Evolutionary conservation across 2,888 invertebrate genomes (phyloP).

Genomic region (Tachina grossa): DNA sequence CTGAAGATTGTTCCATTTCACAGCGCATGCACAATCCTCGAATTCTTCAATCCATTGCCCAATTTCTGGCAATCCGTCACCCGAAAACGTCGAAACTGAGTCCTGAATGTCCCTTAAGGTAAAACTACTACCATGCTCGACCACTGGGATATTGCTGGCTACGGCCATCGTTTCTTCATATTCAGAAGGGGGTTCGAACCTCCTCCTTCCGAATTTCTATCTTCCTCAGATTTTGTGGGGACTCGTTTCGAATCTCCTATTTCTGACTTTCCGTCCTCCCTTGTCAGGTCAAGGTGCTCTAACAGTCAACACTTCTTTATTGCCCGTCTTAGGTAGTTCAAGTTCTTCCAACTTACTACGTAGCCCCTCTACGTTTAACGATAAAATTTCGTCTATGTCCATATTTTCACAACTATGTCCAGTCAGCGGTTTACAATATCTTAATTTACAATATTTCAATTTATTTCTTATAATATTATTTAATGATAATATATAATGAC

Average conservation of each 20-base stretch:
- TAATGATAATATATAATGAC: too few relatives aligned
- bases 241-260: too few relatives aligned
- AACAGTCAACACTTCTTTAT: not conserved
- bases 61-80: slow-evolving; percentile 10
- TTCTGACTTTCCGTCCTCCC: too few relatives aligned
- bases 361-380: too few relatives aligned
- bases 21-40: not conserved
- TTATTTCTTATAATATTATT: too few relatives aligned
- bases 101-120: not conserved
- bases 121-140: not conserved
- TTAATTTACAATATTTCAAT: too few relatives aligned
- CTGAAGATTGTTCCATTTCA: slow-evolving; percentile 44
- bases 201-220: not conserved
- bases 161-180: not conserved
- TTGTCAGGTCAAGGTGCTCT: not conserved
- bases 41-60: slow-evolving; percentile 6
- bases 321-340: not conserved
- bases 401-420: too few relatives aligned
- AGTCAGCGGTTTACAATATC: too few relatives aligned
- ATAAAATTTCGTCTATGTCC: too few relatives aligned
- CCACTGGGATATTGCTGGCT: not conserved
- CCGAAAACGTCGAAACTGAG: slow-evolving; percentile 1
- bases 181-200: not conserved
- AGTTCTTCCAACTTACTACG: not conserved
- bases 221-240: not conserved